Conservation (phyloP, 2,113 vertebrate genomes). For the Sapajus apella region DNA sequence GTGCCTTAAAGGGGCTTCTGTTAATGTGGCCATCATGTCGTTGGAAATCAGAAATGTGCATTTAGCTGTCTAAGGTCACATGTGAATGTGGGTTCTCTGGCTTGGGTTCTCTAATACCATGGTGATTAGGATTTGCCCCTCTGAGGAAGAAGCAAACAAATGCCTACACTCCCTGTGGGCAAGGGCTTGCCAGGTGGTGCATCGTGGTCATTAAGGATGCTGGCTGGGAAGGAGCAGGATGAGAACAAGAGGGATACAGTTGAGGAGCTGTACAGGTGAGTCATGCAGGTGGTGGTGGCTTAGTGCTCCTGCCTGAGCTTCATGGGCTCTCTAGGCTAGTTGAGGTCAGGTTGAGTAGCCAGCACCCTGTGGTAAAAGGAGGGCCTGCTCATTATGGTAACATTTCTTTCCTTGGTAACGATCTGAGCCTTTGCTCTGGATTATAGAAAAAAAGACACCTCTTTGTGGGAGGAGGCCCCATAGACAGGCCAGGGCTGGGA, state of each 20-base stretch:
- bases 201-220: background rate
- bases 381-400: background rate
- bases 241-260: background rate
- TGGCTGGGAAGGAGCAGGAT: background rate
- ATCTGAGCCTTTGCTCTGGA: background rate
- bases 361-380: background rate
- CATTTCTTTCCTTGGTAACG: background rate
- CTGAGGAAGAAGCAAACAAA: background rate
- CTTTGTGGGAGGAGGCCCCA: background rate
- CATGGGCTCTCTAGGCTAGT: background rate
- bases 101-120: background rate
- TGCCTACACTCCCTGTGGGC: rapidly evolving
- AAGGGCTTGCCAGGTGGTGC: background rate
- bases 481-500: background rate
- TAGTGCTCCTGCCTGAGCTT: background rate
- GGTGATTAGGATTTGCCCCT: background rate
- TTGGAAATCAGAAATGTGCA: background rate
- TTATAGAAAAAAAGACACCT: background rate
- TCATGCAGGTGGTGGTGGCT: background rate
- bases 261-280: background rate
- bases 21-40: background rate
- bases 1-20: background rate
- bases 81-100: background rate
- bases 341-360: background rate
- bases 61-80: background rate